Evolutionary conservation across 92 coral and sea anemone species (phyloP).

Genomic region (Zoanthus solanderi): DNA sequence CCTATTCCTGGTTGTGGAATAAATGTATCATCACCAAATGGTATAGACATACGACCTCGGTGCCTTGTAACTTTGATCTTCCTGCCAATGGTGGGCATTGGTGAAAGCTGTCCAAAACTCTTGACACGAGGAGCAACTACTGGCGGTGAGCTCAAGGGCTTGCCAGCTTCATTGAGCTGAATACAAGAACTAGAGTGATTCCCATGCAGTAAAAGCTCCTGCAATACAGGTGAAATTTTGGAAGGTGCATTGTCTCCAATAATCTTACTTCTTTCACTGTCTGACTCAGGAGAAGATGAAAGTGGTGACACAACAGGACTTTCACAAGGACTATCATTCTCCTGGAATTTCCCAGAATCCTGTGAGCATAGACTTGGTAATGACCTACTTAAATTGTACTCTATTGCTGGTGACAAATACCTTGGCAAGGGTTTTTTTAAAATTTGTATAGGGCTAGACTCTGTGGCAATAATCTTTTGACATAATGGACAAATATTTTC

Average conservation of each 20-base stretch:
- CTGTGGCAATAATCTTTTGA: not conserved
- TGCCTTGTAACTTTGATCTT: slow-evolving; percentile 12
- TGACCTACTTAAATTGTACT: slow-evolving; percentile 18
- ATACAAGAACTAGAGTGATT: slow-evolving; percentile 42
- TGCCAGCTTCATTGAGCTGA: slow-evolving; percentile 35
- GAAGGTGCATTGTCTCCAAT: not conserved
- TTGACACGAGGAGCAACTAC: slow-evolving; percentile 32
- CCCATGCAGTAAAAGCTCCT: not conserved
- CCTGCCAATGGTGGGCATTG: not conserved
- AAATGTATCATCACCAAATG: slow-evolving; percentile 4
- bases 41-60: slow-evolving; percentile 22
- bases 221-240: slow-evolving; percentile 9
- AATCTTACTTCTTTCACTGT: slow-evolving; percentile 3
- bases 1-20: slow-evolving; percentile 5
- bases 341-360: not conserved
- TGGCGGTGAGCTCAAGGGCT: slow-evolving; percentile 8
- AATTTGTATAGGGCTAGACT: slow-evolving; percentile 8
- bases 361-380: slow-evolving; percentile 5
- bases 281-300: slow-evolving; percentile 29
- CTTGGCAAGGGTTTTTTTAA: slow-evolving; percentile 8
- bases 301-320: slow-evolving; percentile 19
- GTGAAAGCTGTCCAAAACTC: slow-evolving; percentile 34
- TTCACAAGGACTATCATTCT: slow-evolving; percentile 21
- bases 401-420: slow-evolving; percentile 20
- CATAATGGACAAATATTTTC: not conserved